phyloP scores from a whole-genome alignment of 2,113 vertebrate genomes.

The Rhombomys opimus region DNA sequence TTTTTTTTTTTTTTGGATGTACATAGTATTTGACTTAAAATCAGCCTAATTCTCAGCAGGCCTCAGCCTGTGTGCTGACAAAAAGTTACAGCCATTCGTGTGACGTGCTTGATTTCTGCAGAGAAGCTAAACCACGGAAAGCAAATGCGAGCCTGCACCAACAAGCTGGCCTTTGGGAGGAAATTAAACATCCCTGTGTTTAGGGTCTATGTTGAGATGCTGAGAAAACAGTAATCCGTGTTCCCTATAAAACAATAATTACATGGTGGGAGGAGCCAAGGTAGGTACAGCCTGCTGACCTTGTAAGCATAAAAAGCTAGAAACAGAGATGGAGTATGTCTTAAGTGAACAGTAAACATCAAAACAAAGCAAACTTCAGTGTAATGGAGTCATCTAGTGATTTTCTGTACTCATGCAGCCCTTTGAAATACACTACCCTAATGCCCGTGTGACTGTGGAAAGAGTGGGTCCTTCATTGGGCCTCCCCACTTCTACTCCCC shows the following conservation, averaged over 20 bases:
- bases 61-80: slow-evolving; percentile 62
- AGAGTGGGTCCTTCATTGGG: neutral
- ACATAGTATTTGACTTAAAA: slow-evolving; percentile 58
- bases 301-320: slow-evolving; percentile 5
- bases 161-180: slow-evolving; percentile 57
- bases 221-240: slow-evolving; percentile 41
- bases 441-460: neutral
- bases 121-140: slow-evolving; percentile 61
- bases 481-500: neutral
- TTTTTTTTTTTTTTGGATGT: slow-evolving; percentile 55
- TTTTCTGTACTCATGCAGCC: slow-evolving; percentile 5
- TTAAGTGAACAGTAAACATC: neutral
- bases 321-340: neutral
- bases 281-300: neutral
- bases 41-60: slow-evolving; percentile 64
- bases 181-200: slow-evolving; percentile 56
- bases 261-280: neutral
- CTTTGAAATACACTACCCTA: neutral
- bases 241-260: slow-evolving; percentile 58
- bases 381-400: neutral
- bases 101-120: slow-evolving; percentile 71
- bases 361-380: neutral
- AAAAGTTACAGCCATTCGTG: slow-evolving; percentile 60
- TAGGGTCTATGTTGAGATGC: slow-evolving; percentile 37
- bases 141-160: slow-evolving; percentile 61